A percentile compares a stretch with the other conserved stretches of the same genome.
These are phyloP conservation scores for Aphyosemion australe DNA, from an alignment of 2,113 vertebrate species.

Conservation along the genomic window DNA sequence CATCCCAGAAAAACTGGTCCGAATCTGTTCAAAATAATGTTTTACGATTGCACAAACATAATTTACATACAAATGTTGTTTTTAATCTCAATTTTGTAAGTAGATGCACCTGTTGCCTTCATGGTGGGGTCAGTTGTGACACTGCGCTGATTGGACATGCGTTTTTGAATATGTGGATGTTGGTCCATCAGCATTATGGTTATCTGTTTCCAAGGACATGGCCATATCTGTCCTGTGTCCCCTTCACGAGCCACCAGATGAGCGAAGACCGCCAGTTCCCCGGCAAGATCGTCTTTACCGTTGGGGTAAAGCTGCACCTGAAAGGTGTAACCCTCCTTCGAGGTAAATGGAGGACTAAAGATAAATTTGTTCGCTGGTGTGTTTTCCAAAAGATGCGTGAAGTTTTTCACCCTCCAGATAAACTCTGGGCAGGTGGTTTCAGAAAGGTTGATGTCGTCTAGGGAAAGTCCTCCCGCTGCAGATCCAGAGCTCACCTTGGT, in stretches of 20 bases:
- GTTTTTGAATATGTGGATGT: slow-evolving; percentile 86
- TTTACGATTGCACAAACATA: background rate
- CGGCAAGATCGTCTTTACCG: slow-evolving; percentile 23
- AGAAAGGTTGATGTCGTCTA: slow-evolving; percentile 94
- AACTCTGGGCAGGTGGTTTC: slow-evolving; percentile 90
- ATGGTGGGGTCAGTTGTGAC: slow-evolving; percentile 85
- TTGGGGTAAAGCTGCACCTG: slow-evolving; percentile 81
- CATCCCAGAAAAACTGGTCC: slow-evolving; percentile 80
- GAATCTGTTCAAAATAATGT: slow-evolving; percentile 27
- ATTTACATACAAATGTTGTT: background rate
- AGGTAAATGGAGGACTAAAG: slow-evolving; percentile 86
- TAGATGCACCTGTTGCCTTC: slow-evolving; percentile 68
- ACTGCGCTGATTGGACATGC: slow-evolving; percentile 89
- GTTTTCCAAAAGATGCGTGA: slow-evolving; percentile 76
- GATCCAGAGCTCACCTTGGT: slow-evolving; percentile 56
- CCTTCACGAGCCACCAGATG: slow-evolving; percentile 82
- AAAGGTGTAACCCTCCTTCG: slow-evolving; percentile 87
- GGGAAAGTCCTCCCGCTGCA: slow-evolving; percentile 84
- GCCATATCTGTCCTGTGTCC: slow-evolving; percentile 84
- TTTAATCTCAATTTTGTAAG: background rate
- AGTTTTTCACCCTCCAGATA: slow-evolving; percentile 87
- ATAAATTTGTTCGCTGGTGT: slow-evolving; percentile 51
- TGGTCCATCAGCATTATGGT: slow-evolving; percentile 90
- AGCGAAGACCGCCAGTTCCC: slow-evolving; percentile 78
- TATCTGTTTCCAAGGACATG: slow-evolving; percentile 89